phyloP scores from a whole-genome alignment of 2,113 vertebrate species.

The Spizaetus ornatus region DNA sequence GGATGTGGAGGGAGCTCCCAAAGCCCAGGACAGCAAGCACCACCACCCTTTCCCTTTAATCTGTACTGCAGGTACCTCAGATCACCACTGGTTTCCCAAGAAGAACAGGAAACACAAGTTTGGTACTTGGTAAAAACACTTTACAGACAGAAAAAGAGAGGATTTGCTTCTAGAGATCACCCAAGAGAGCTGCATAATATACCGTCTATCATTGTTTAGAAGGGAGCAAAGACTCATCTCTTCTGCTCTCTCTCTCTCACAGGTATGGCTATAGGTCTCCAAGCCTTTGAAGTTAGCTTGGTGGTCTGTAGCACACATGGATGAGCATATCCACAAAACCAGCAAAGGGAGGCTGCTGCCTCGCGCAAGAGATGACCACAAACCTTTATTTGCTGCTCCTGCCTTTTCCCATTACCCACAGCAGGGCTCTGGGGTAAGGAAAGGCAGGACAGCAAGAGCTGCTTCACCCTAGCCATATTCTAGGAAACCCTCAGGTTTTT shows the following conservation, averaged over 20 bases:
- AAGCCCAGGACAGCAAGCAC: background rate
- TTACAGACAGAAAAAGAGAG: background rate
- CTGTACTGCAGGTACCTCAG: background rate
- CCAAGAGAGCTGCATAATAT: background rate
- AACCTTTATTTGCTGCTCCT: background rate
- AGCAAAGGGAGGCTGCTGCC: background rate
- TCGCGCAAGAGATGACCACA: rapidly evolving
- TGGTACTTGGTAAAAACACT: background rate
- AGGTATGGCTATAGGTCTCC: background rate
- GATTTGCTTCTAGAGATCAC: background rate
- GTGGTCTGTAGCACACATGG: background rate
- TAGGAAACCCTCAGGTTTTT: background rate
- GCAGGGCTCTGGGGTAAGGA: background rate
- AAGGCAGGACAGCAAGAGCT: background rate
- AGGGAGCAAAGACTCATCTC: background rate
- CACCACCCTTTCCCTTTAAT: background rate
- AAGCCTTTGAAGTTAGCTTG: background rate
- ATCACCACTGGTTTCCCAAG: background rate
- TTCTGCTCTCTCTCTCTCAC: background rate
- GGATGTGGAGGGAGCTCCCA: background rate
- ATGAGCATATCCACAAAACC: background rate
- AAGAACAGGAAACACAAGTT: background rate
- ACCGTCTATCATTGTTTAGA: background rate
- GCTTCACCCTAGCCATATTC: background rate
- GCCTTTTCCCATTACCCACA: background rate